Evolutionary conservation across 2,888 invertebrate species (phyloP).

Genomic region (Dermolepida albohirtum): DNA sequence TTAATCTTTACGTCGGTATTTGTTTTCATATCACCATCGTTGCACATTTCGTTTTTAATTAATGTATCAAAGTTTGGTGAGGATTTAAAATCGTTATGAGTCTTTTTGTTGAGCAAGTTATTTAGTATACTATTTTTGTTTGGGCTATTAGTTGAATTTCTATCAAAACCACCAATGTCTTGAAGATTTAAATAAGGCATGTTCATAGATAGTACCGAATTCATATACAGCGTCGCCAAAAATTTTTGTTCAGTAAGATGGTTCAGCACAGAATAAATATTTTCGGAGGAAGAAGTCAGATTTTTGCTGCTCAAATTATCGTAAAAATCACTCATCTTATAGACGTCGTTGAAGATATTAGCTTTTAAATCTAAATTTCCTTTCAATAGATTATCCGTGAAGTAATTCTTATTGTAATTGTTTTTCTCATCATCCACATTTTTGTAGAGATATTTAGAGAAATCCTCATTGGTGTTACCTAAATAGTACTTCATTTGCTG

Average conservation of each 20-base stretch:
- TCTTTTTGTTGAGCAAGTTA: slow-evolving; percentile 63
- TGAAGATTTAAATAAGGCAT: slow-evolving; percentile 56
- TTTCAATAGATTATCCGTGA: slow-evolving; percentile 52
- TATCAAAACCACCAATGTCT: slow-evolving; percentile 43
- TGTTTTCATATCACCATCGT: slow-evolving; percentile 35
- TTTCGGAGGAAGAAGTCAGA: slow-evolving; percentile 56
- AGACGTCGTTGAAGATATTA: slow-evolving; percentile 57
- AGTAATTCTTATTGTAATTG: slow-evolving; percentile 63
- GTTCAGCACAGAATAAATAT: slow-evolving; percentile 64
- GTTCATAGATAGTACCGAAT: slow-evolving; percentile 59
- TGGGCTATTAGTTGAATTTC: slow-evolving; percentile 41
- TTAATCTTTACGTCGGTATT: slow-evolving; percentile 36
- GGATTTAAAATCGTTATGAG: slow-evolving; percentile 55
- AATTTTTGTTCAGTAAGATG: slow-evolving; percentile 65
- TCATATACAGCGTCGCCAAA: slow-evolving; percentile 66
- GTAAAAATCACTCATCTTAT: slow-evolving; percentile 57
- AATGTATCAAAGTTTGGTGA: slow-evolving; percentile 61
- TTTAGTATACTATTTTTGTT: slow-evolving; percentile 60
- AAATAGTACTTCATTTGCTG: slow-evolving; percentile 43
- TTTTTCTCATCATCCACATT: slow-evolving; percentile 61
- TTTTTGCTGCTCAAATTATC: slow-evolving; percentile 55
- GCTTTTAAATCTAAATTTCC: slow-evolving; percentile 51
- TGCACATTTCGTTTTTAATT: slow-evolving; percentile 63
- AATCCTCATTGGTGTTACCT: slow-evolving; percentile 57
- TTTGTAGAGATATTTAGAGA: slow-evolving; percentile 57